These are phyloP conservation scores for Triops longicaudatus DNA, from an alignment of 1,140 invertebrate species.

Conservation along the genomic window DNA sequence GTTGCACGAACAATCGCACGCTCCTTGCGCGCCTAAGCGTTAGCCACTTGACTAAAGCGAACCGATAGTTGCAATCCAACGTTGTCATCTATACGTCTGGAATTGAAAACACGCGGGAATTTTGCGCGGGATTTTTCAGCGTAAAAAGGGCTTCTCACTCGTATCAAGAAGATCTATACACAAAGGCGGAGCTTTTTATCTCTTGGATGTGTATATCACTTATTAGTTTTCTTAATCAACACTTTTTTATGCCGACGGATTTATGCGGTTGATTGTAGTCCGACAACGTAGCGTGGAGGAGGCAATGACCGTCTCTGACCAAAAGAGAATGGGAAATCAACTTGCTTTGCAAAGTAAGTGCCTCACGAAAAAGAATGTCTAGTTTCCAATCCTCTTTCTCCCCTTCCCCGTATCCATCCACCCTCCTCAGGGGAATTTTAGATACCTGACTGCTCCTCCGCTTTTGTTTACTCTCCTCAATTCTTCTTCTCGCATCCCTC, in stretches of 20 bases:
- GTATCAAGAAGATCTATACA: too few relatives aligned
- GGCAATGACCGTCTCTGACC: not conserved
- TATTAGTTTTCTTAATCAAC: too few relatives aligned
- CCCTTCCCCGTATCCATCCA: not conserved
- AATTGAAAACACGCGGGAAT: not conserved
- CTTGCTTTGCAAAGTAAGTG: not conserved
- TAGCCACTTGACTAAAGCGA: not conserved
- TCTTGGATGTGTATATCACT: too few relatives aligned
- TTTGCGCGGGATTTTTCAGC: too few relatives aligned
- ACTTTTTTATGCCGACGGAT: not conserved
- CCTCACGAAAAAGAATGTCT: not conserved
- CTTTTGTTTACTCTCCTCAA: not conserved
- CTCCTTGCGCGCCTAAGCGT: not conserved
- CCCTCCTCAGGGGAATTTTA: not conserved
- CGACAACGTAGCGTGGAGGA: constrained; percentile 2
- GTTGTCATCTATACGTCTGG: not conserved
- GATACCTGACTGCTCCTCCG: not conserved
- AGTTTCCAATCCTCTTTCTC: too few relatives aligned
- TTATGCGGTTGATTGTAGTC: not conserved
- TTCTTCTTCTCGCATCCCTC: not conserved
- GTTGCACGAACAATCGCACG: too few relatives aligned
- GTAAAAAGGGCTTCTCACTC: too few relatives aligned
- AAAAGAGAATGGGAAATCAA: constrained; percentile 12
- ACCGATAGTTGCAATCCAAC: not conserved
- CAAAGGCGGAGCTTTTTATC: too few relatives aligned